These are phyloP conservation scores for Drosophila serrata DNA, from an alignment of 1,140 invertebrate species.

Conservation along the genomic window DNA sequence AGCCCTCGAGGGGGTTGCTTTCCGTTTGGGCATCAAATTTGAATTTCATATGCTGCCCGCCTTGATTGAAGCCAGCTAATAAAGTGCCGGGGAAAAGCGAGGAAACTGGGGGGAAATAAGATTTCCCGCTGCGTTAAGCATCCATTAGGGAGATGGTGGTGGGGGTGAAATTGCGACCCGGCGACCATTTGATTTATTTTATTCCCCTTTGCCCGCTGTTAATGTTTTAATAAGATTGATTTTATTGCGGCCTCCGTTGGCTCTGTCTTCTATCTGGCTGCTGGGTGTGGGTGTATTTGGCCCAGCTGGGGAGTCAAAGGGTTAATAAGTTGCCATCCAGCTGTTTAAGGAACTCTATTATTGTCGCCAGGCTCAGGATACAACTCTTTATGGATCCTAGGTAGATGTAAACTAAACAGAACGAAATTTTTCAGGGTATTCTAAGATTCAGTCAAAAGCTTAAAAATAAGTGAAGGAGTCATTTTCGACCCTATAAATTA, in stretches of 20 bases:
- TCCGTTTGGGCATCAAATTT: slow-evolving; percentile 68
- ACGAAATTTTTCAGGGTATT: too few species aligned
- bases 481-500: too few species aligned
- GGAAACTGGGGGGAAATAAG: slow-evolving; percentile 13
- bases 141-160: slow-evolving; percentile 37
- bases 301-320: slow-evolving; percentile 58
- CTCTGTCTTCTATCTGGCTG: neutral
- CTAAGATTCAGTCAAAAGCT: too few species aligned
- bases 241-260: slow-evolving; percentile 67
- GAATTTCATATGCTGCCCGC: slow-evolving; percentile 79
- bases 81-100: slow-evolving; percentile 48
- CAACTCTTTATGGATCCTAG: neutral
- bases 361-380: slow-evolving; percentile 16
- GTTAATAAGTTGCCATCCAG: slow-evolving; percentile 74
- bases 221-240: slow-evolving; percentile 84
- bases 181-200: slow-evolving; percentile 80
- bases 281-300: slow-evolving; percentile 35
- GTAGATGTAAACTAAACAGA: neutral
- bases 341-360: slow-evolving; percentile 75
- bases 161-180: slow-evolving; percentile 26
- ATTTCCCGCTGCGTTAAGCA: slow-evolving; percentile 73
- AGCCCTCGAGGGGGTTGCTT: slow-evolving; percentile 44
- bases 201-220: slow-evolving; percentile 75
- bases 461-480: too few species aligned
- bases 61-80: slow-evolving; percentile 79